A percentile compares a stretch with the other conserved stretches of the same genome.
Conservation (phyloP, 2,888 invertebrate species). For the Xylota segnis region DNA sequence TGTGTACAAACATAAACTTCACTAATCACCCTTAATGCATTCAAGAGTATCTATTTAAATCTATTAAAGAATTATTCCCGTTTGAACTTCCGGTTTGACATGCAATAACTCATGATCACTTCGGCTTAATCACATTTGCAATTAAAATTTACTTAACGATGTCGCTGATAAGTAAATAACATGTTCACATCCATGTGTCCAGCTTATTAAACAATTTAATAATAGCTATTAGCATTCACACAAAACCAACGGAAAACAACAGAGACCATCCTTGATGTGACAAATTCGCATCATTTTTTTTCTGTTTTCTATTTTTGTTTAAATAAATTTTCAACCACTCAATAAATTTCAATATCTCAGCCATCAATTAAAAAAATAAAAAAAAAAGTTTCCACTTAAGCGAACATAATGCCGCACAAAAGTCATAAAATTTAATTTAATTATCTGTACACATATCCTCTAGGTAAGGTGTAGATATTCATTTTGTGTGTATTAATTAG, state of each 20-base stretch:
- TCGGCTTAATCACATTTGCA: slow-evolving; percentile 34
- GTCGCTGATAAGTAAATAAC: slow-evolving; percentile 55
- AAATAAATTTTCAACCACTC: slow-evolving; percentile 68
- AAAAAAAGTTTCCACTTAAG: slow-evolving; percentile 51
- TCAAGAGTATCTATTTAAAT: slow-evolving; percentile 6
- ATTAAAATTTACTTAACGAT: slow-evolving; percentile 67
- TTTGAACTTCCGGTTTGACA: slow-evolving; percentile 26
- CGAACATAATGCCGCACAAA: slow-evolving; percentile 59
- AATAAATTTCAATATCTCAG: slow-evolving; percentile 63
- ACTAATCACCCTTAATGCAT: slow-evolving; percentile 24
- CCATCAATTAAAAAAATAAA: slow-evolving; percentile 62
- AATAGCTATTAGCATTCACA: slow-evolving; percentile 65
- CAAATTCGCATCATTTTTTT: slow-evolving; percentile 29
- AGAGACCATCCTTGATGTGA: slow-evolving; percentile 62
- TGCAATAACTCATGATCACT: slow-evolving; percentile 28
- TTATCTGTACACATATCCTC: slow-evolving; percentile 39
- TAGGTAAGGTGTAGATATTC: slow-evolving; percentile 13
- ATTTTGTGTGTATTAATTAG: slow-evolving; percentile 62
- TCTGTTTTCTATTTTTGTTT: too few relatives aligned
- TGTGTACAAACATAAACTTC: slow-evolving; percentile 4
- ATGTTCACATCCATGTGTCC: slow-evolving; percentile 37
- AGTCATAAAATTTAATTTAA: slow-evolving; percentile 75
- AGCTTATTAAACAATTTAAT: slow-evolving; percentile 59
- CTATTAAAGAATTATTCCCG: neutral
- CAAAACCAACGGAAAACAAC: slow-evolving; percentile 24